These are phyloP conservation scores for Styela clava DNA, from an alignment of 23 tunicate species.

Conservation along the genomic window DNA sequence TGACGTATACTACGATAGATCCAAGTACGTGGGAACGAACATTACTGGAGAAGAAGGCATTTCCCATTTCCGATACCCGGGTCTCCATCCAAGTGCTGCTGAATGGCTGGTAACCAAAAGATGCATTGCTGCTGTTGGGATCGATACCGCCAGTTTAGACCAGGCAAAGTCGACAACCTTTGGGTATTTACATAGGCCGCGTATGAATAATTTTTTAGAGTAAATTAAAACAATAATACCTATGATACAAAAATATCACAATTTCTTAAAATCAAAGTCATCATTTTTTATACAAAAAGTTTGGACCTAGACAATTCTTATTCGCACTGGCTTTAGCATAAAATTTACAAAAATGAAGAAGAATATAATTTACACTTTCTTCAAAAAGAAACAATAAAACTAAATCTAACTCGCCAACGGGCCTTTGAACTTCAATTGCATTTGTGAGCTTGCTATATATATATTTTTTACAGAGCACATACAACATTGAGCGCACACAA, in stretches of 20 bases:
- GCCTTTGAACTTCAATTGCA: too few relatives aligned
- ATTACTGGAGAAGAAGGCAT: slow-evolving; percentile 1
- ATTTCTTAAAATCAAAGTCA: too few relatives aligned
- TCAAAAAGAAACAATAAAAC: too few relatives aligned
- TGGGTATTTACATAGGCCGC: slow-evolving; percentile 10
- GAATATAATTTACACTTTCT: too few relatives aligned
- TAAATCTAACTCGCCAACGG: too few relatives aligned
- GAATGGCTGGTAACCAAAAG: slow-evolving; percentile 8
- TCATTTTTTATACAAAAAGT: too few relatives aligned
- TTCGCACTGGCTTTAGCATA: too few relatives aligned
- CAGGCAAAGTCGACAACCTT: background rate
- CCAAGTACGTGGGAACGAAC: slow-evolving; percentile 6
- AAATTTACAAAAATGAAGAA: too few relatives aligned
- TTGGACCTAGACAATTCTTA: too few relatives aligned
- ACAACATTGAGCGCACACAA: background rate
- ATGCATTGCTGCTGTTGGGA: slow-evolving; percentile 14
- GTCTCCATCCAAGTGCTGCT: slow-evolving; percentile 2
- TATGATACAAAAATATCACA: background rate
- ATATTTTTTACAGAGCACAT: background rate
- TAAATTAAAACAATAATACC: background rate
- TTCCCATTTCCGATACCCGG: slow-evolving; percentile 6
- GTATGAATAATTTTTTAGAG: too few relatives aligned
- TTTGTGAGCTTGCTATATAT: too few relatives aligned
- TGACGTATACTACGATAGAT: background rate
- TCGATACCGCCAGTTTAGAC: slow-evolving; percentile 11